phyloP scores from a whole-genome alignment of 2,888 invertebrate species.

The Heliconius cydno region DNA sequence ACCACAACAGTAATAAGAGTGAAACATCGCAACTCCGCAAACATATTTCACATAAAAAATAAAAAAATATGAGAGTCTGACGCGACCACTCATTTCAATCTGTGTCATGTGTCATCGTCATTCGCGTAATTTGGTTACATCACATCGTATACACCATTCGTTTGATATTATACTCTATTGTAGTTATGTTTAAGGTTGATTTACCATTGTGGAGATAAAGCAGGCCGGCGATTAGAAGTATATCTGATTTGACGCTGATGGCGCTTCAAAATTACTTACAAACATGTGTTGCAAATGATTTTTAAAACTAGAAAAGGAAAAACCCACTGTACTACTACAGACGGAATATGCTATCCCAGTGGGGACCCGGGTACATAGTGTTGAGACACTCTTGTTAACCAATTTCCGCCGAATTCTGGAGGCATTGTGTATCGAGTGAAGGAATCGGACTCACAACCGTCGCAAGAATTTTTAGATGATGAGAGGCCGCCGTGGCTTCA shows the following conservation, averaged over 20 bases:
- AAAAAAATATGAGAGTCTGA: slow-evolving; percentile 24
- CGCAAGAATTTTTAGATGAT: no score
- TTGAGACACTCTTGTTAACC: no score
- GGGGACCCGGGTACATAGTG: no score
- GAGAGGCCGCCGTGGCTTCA: no score
- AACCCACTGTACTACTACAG: background rate
- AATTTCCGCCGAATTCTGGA: no score
- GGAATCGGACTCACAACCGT: no score
- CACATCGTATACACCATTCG: background rate
- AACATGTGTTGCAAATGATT: slow-evolving; percentile 18
- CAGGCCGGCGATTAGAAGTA: slow-evolving; percentile 27
- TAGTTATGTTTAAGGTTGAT: background rate
- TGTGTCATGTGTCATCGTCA: slow-evolving; percentile 27
- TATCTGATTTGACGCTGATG: slow-evolving; percentile 31
- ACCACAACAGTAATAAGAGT: background rate
- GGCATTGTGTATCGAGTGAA: no score
- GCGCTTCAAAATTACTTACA: slow-evolving; percentile 17
- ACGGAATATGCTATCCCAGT: background rate
- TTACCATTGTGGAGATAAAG: background rate
- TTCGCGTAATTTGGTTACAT: slow-evolving; percentile 28
- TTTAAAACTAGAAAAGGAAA: slow-evolving; percentile 16
- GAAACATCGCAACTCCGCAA: background rate
- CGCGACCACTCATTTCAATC: slow-evolving; percentile 31
- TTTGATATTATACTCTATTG: background rate
- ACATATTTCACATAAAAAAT: slow-evolving; percentile 16